Base-by-base conservation (phyloP, 2,113 vertebrate genomes). In the Cyphomyrus plagiostoma region DNA sequence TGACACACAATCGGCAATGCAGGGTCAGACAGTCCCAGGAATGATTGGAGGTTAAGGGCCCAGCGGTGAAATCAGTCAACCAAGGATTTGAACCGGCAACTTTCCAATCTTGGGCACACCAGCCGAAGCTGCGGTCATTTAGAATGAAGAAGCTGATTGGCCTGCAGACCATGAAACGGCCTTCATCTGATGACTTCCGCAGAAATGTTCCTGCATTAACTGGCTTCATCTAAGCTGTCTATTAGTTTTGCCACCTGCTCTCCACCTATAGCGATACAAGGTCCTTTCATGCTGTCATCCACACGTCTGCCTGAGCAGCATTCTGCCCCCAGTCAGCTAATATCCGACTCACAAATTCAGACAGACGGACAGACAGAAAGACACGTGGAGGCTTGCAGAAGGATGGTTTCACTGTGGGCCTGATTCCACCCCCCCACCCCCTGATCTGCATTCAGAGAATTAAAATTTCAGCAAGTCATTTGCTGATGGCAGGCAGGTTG, bases 401-500 rank as follows among this genome's bases (percentile, higher is more conserved):
- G 93, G 92, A 93, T 89, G 90, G 90, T 93, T 93, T 93, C 86
- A 94, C 93, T 93, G 94, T 93, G 82, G 94, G 93, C 92, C 93
- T 94, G 92, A 95, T 93, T 88, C 45, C 90, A 17, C 49, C 93
- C 93, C 93, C 94, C 95, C 96, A 95, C 95, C 94, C 89, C 91
- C 92, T 96, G 93, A 93, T 93, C 94, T 95, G 94, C 94, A 96
- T 94, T 96, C 95, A 94, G 95, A 96, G 95, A 97, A 96, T 96
- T 96, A 96, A 96, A 96, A 94, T 96, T 97, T 97, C 95, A 96
- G 93, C 94, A 95, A 95, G 94, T 95, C 95, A 92, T 95, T 96
- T 93, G 93, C 94, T 96, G 96, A 96, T 95, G 95, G 95, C 93
- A 82, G 74, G 91, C 91, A 93, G 93, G 94, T 93, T 74, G 58